Percentiles rank a stretch among this genome's conserved stretches.
Conservation (phyloP, 1,140 invertebrate species). For the Leucophenga varia region DNA sequence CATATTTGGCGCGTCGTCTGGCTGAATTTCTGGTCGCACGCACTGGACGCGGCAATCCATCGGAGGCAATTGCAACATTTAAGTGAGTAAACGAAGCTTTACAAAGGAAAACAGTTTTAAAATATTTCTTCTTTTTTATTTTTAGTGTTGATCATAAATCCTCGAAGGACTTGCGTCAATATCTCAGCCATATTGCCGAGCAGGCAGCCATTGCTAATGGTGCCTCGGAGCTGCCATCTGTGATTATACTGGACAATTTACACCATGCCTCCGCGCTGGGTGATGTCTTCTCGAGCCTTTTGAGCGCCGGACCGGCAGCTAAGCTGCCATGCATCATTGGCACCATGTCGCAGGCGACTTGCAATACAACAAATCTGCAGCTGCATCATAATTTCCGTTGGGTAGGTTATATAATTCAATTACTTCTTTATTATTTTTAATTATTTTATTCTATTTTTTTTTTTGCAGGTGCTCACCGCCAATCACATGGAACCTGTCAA, state of each 20-base stretch:
- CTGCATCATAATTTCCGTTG: constrained; percentile 93
- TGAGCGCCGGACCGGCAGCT: constrained; percentile 75
- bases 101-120: too few species aligned
- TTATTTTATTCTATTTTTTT: too few species aligned
- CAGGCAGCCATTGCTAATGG: constrained; percentile 78
- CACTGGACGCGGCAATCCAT: constrained; percentile 66
- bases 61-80: constrained; percentile 82
- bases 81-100: constrained; percentile 68
- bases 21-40: constrained; percentile 84
- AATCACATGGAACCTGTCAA: constrained; percentile 98
- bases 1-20: constrained; percentile 91
- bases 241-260: constrained; percentile 94
- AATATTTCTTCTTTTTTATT: too few species aligned
- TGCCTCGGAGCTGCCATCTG: constrained; percentile 75
- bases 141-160: constrained; percentile 94
- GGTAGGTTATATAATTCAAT: constrained; percentile 56
- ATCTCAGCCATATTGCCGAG: constrained; percentile 88
- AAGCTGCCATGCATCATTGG: constrained; percentile 77
- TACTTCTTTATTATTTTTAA: too few species aligned
- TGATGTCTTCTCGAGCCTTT: constrained; percentile 85
- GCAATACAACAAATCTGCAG: constrained; percentile 92
- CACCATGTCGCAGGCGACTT: constrained; percentile 95
- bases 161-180: constrained; percentile 89
- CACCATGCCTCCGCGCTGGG: constrained; percentile 89
- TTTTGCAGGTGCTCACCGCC: constrained; percentile 80